phyloP scores from a whole-genome alignment of 2,888 invertebrate genomes.

The Heliconius sara region DNA sequence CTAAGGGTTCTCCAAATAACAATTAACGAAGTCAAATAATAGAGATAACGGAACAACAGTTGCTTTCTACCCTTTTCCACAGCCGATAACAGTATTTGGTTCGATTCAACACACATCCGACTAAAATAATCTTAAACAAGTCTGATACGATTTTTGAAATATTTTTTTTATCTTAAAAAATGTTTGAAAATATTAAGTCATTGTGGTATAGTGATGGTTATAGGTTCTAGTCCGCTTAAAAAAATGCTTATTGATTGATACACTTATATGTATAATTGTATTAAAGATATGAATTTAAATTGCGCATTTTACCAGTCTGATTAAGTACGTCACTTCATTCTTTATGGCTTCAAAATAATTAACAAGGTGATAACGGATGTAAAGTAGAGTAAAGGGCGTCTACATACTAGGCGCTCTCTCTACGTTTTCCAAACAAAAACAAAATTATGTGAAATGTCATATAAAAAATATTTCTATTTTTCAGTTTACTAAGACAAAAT shows the following conservation, averaged over 20 bases:
- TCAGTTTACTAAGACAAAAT: no score
- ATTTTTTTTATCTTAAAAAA: not conserved
- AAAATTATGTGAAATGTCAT: no score
- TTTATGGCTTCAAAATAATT: no score
- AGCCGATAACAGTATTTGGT: not conserved
- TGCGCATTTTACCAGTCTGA: not conserved
- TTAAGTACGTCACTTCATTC: no score
- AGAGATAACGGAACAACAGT: constrained; percentile 34
- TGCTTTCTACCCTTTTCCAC: constrained; percentile 26
- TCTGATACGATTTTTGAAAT: not conserved
- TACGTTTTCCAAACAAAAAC: no score
- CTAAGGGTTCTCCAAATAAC: constrained; percentile 40
- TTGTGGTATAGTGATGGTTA: no score
- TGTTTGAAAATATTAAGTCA: no score
- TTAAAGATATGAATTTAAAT: not conserved
- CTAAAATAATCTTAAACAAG: not conserved
- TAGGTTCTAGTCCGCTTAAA: not conserved
- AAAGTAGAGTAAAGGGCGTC: no score
- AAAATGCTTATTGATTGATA: not conserved
- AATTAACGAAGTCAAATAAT: constrained; percentile 44
- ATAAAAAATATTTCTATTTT: no score
- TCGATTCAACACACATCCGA: constrained; percentile 5
- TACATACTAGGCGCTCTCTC: no score
- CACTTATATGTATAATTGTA: not conserved
- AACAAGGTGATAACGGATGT: no score